Evolutionary conservation across 2,888 invertebrate species (phyloP), one percentile per base, ranked within the genome.

Genomic region (Ctenicera cuprea): DNA sequence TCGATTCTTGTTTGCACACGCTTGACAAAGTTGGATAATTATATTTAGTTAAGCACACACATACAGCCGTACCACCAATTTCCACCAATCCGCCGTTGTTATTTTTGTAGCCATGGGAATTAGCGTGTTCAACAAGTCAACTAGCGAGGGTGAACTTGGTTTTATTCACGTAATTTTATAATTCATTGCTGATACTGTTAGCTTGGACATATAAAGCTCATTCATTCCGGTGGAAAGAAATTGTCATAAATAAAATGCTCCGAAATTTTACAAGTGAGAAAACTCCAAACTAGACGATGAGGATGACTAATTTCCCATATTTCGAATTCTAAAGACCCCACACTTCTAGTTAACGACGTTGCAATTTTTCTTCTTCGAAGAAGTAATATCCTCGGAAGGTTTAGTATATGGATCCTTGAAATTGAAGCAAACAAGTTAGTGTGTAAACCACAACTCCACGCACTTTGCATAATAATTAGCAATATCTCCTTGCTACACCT

Each of bases 401-500:
- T 67, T 67, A 43, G 59, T 57, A 71, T 77, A 76, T 75, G 72
- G 74, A 73, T 76, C 72, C 74, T 78, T 68, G 76, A 78, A 77
- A 78, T 75, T 77, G 76, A 78, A 78, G 80, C 75, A 77, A 80
- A 80, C 79, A 79, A 80, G 79, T 80, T 78, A 77, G 77, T 78
- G 77, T 81, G 79, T 77, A 77, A 80, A 76, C 81, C 81, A 78
- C 79, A 80, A 78, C 78, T 80, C 77, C 75, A 81, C 80, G 79
- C 80, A 82, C 79, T 82, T 82, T 81, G 81, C 82, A 82, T 82
- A 80, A 79, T 82, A 82, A 81, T 81, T 82, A 81, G 80, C 77
- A 79, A 79, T 81, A 80, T 81, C 80, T 81, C 80, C 74, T 77
- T 76, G 75, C 77, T 78, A 64, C 70, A 77, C 71, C 74, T 76